Evolutionary conservation across 2,113 vertebrate species (phyloP), one percentile per base, ranked within the genome.

Genomic region (Tupaia tana): DNA sequence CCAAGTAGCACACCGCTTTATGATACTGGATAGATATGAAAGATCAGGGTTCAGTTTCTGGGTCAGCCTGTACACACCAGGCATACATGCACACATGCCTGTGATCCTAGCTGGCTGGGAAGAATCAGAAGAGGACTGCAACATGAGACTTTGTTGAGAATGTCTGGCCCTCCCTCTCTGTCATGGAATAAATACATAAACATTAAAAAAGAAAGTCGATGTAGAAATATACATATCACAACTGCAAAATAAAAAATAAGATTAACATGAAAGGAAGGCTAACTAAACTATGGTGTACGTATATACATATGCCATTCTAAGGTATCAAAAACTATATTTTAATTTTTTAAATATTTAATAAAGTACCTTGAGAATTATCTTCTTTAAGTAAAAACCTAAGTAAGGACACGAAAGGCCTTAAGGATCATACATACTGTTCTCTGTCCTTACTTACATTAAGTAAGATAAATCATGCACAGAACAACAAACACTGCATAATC

Each of bases 311-410:
- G 78, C 19, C 7, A 64, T 52, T 82, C 86, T 63, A 29, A 95
- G 27, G 59, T 34, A 61, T 63, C 25, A 67, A 84, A 89, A 82
- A n/a, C 16, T 24, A 0, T 58, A 56, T 89, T 86, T 61, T 74
- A 64, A 61, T 78, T 70, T 83, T 86, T 88, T 27, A 85, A 73
- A 56, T 79, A 56, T 13, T 79, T 86, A 81, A 84, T 31, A 75
- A 89, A 94, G 69, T 82, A 59, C 7, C 27, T 81, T 88, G 20
- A 66, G 20, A 83, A 91, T 84, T 81, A 70, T 80, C 61, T 67
- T 14, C 22, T 0, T 63, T 73, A 86, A 66, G 18, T 84, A 59
- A 94, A 74, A 67, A 86, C 27, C 13, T 43, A 90, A 58, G 14
- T 61, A 31, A 84, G 7, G 18, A 20, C 13, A 88, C 3, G 58